phyloP scores from a whole-genome alignment of 2,888 invertebrate species.

The Brenthis hecate region DNA sequence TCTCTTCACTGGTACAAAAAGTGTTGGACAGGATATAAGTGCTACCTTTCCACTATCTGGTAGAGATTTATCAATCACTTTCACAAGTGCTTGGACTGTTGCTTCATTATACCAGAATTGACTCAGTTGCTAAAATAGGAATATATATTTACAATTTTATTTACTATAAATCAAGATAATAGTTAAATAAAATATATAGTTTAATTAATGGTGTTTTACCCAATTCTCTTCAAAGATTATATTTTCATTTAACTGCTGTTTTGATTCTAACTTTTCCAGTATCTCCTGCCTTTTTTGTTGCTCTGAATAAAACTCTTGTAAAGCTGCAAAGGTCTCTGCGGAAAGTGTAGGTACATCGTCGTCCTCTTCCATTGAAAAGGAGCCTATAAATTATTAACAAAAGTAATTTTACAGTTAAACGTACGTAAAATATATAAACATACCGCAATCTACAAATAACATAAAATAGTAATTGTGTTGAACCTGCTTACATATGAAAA shows the following conservation, averaged over 20 bases:
- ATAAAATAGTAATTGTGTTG: too few species aligned
- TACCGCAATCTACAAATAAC: not conserved
- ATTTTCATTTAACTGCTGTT: conserved; percentile 70
- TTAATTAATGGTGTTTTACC: conserved; percentile 72
- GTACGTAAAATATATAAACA: not conserved
- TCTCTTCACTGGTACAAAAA: conserved; percentile 86
- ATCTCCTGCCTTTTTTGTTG: conserved; percentile 84
- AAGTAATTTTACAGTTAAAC: not conserved
- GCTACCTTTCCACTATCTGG: conserved; percentile 85
- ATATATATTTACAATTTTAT: not conserved
- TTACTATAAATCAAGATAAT: conserved; percentile 38
- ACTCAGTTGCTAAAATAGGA: conserved; percentile 90
- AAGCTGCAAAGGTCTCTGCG: conserved; percentile 86
- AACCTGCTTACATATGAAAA: not conserved
- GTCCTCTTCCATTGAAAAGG: conserved; percentile 64
- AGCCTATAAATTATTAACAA: not conserved
- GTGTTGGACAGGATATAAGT: conserved; percentile 93
- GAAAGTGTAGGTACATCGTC: conserved; percentile 86
- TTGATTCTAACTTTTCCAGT: conserved; percentile 71
- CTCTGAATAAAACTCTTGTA: conserved; percentile 90
- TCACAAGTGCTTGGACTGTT: conserved; percentile 88
- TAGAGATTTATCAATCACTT: conserved; percentile 83
- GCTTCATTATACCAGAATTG: conserved; percentile 97
- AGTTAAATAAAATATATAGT: not conserved
- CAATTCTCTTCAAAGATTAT: conserved; percentile 90